Base-by-base conservation (phyloP, 2,888 invertebrate species). In the Scrobipalpa atriplicella region DNA sequence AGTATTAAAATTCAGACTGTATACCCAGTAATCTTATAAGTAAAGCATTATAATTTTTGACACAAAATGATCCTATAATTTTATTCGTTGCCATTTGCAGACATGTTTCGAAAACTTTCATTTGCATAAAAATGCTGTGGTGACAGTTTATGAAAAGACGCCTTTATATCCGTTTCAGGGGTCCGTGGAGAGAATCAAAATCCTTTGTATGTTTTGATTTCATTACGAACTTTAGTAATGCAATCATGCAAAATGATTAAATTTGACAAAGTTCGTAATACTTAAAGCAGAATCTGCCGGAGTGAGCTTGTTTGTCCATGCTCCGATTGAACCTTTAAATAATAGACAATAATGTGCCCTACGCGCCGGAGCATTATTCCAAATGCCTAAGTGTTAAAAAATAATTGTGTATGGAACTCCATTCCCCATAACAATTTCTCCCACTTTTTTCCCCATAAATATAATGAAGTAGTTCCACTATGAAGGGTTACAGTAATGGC, bases 401-500 rank as follows among this genome's bases (percentile, higher is more conserved):
- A n/a, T n/a, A n/a, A n/a, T n/a, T 29, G 29, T 29, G 29, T 29
- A 29, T 29, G 29, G n/a, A 47, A 47, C 47, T 47, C 47, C 5
- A n/a, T 7, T 16, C n/a, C n/a, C 47, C 3, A n/a, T n/a, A 3
- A 1, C 11, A 11, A n/a, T 16, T 47, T 47, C 16, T 47, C 47
- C n/a, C n/a, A 47, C 47, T 47, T 58, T 58, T 58, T 58, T 58
- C 16, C 7, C 19, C 8, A 9, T 61, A 68, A 69, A 76, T 74
- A 74, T 72, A 74, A 77, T 73, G 76, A 79, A 79, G 76, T 73
- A 74, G 73, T 73, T 73, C 72, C 69, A 69, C 70, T 78, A 78
- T 71, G 77, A 80, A 85, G 83, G 85, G 86, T 82, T 82, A 79
- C 73, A 71, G 74, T 85, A 87, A 86, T 83, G 85, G 85, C 76